These are phyloP conservation scores for Parapsyche elsis DNA, from an alignment of 1,140 invertebrate species.

Conservation along the genomic window DNA sequence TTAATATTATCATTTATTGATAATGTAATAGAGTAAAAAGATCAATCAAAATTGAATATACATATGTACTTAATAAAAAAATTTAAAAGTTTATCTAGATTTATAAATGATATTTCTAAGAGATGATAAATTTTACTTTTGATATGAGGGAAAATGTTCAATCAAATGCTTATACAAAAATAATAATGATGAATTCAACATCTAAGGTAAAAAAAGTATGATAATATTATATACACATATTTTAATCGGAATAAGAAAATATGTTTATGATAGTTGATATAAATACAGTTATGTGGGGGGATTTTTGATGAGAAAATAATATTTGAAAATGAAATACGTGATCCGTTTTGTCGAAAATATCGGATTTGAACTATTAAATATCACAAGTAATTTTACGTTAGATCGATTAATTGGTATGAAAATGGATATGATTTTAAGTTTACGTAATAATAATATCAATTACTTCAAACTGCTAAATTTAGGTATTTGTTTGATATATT, in stretches of 20 bases:
- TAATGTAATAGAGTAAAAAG: no score
- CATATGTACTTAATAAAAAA: no score
- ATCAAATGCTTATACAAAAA: not conserved
- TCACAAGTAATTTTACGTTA: not conserved
- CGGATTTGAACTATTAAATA: not conserved
- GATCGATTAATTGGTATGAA: not conserved
- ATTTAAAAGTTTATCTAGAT: not conserved
- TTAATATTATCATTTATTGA: no score
- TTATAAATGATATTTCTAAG: not conserved
- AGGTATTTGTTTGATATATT: not conserved
- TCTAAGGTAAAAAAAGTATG: not conserved
- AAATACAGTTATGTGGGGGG: no score
- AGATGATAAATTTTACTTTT: not conserved
- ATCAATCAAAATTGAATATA: no score
- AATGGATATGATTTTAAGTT: constrained; percentile 13
- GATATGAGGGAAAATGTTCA: not conserved
- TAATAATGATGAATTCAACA: not conserved
- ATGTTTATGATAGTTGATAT: no score
- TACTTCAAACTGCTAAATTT: constrained; percentile 29
- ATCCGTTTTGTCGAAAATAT: constrained; percentile 13
- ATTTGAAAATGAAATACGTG: not conserved
- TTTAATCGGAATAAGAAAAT: not conserved
- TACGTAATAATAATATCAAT: not conserved
- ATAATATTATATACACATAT: not conserved
- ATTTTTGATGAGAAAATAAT: no score